phyloP scores from a whole-genome alignment of 2,113 vertebrate species.

The Pogonocichla stellata region DNA sequence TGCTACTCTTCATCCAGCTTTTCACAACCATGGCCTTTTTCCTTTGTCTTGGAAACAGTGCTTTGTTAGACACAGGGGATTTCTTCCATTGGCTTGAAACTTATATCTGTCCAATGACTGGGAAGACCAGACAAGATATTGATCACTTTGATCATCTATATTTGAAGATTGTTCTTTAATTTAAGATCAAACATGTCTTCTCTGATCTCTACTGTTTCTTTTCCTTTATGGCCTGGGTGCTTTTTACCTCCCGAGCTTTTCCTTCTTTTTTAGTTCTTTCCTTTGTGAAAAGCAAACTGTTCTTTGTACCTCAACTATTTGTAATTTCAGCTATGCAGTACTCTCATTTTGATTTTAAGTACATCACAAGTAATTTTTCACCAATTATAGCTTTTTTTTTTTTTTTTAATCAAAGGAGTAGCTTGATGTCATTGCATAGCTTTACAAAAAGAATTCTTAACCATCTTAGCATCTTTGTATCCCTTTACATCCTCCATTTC shows the following conservation, averaged over 20 bases:
- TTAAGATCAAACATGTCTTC: neutral
- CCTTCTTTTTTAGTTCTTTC: neutral
- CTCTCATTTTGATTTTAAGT: neutral
- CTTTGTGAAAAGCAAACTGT: neutral
- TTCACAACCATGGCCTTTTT: neutral
- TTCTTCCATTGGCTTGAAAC: neutral
- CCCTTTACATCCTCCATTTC: neutral
- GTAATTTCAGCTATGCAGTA: neutral
- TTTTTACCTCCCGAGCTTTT: neutral
- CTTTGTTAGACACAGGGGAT: neutral
- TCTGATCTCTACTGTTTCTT: neutral
- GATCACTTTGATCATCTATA: neutral
- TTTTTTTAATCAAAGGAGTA: neutral
- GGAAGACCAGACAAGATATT: neutral
- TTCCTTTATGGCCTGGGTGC: neutral
- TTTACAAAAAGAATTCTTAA: neutral
- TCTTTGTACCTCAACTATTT: neutral
- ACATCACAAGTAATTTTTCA: neutral
- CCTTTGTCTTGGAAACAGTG: neutral
- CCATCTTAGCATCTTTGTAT: neutral
- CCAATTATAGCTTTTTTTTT: neutral
- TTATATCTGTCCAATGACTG: neutral
- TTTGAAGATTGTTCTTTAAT: conserved; percentile 3
- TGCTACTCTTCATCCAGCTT: neutral
- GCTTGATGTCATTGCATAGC: neutral